A percentile compares a stretch with the other conserved stretches of the same genome.
phyloP scores from a whole-genome alignment of 2,888 invertebrate species.

The Diaphora mendica region DNA sequence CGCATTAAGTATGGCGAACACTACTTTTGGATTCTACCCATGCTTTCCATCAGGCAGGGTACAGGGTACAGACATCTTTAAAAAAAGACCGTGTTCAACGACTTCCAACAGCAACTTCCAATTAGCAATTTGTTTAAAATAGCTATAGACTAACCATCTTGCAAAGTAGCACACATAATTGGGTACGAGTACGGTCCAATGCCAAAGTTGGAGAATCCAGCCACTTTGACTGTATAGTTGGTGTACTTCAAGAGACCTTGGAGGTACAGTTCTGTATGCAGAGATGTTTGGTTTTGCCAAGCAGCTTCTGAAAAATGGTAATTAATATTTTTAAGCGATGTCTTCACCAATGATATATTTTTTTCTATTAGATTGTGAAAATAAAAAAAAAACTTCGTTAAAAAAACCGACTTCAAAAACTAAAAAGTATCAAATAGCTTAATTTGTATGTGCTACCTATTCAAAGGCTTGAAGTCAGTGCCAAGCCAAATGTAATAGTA shows the following conservation, averaged over 20 bases:
- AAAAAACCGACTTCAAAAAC: no score
- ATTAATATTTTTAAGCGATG: background rate
- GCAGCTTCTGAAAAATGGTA: conserved; percentile 67
- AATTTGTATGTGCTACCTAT: no score
- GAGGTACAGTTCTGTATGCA: conserved; percentile 91
- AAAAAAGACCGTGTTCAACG: background rate
- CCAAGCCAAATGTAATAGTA: no score
- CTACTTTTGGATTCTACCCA: no score
- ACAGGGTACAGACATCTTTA: no score
- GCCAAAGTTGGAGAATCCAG: conserved; percentile 94
- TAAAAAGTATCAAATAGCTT: no score
- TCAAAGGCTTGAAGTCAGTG: no score
- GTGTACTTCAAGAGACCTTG: conserved; percentile 93
- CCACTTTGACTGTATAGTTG: conserved; percentile 94
- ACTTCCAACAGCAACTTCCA: no score
- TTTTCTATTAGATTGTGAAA: no score
- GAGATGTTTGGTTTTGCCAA: conserved; percentile 86
- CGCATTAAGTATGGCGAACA: no score
- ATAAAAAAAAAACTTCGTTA: no score
- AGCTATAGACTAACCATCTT: conserved; percentile 89
- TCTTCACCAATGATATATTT: background rate
- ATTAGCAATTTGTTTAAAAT: background rate
- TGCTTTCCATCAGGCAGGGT: no score
- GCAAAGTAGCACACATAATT: conserved; percentile 92
- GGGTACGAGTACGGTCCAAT: conserved; percentile 92